Evolutionary conservation across 2,113 vertebrate genomes (phyloP), one percentile per base, ranked within the genome.

Genomic region (Erpornis zantholeuca): DNA sequence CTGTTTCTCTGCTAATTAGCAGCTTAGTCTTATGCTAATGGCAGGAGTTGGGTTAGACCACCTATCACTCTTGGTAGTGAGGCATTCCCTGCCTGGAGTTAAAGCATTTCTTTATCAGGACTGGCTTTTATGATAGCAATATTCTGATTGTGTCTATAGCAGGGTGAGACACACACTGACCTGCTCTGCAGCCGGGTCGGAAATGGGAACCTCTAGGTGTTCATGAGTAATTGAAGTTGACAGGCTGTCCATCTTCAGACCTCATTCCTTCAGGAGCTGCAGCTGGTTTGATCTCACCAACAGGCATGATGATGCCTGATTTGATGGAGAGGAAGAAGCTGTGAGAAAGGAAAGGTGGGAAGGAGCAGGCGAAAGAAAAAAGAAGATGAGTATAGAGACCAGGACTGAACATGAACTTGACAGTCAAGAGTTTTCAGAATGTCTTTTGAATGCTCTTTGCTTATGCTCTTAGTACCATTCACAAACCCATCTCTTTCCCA

Each of bases 61-160:
- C 57, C 38, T 27, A 1, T 71, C 44, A n/a, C 19, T 47, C 66
- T 71, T 29, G 29, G 13, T 38, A 52, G 33, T 8, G 40, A 35
- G 72, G 40, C 29, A 7, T 52, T 71, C 52, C 28, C 28, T 68
- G 71, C 23, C 50, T 86, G 52, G 28, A 94, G 44, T 27, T 38
- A 22, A 35, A 31, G 35, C 7, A 4, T 73, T 63, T 68, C 6
- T 2, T 52, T 47, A 1, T 15, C 44, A 24, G 66, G 45, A 24
- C 35, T 64, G 57, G 27, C 53, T 71, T 76, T 65, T 65, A 8
- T 52, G 49, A 10, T 35, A 33, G 45, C 21, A 72, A 24, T 64
- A n/a, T 6, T 64, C 19, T 1, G n/a, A 3, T 44, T 18, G 2
- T 45, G 16, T 24, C 21, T 15, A 0, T 4, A 20, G 57, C 0